Conservation (phyloP, 92 coral and sea anemone genomes). For the Zoanthus sociatus region DNA sequence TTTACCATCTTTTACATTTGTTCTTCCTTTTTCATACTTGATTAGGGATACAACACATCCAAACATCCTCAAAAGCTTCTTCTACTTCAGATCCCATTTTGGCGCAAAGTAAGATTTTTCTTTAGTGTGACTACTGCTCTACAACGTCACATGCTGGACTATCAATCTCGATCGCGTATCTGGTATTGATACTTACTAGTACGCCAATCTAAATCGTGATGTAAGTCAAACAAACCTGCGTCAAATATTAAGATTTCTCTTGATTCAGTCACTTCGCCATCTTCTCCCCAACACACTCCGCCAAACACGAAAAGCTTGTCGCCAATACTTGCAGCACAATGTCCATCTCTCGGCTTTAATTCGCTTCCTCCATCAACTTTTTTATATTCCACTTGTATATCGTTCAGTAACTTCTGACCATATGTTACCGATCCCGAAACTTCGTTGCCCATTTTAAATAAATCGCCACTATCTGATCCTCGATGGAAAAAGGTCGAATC, state of each 20-base stretch:
- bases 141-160: neutral
- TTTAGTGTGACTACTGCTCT: too few species aligned
- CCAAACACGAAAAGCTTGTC: conserved; percentile 76
- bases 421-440: conserved; percentile 68
- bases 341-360: conserved; percentile 81
- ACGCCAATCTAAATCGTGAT: neutral
- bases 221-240: conserved; percentile 56
- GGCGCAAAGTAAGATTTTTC: neutral
- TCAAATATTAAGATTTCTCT: conserved; percentile 76
- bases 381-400: conserved; percentile 70
- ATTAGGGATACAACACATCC: too few species aligned
- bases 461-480: too few species aligned
- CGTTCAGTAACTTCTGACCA: conserved; percentile 73
- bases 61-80: too few species aligned
- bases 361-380: conserved; percentile 53
- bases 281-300: conserved; percentile 79
- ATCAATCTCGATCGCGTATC: neutral
- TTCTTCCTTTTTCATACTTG: too few species aligned
- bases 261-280: conserved; percentile 74
- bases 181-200: neutral
- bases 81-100: neutral
- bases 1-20: too few species aligned
- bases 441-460: conserved; percentile 78
- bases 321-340: conserved; percentile 77
- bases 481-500: too few species aligned